Conservation (phyloP, 2,888 invertebrate genomes). For the Aphidius colemani region DNA sequence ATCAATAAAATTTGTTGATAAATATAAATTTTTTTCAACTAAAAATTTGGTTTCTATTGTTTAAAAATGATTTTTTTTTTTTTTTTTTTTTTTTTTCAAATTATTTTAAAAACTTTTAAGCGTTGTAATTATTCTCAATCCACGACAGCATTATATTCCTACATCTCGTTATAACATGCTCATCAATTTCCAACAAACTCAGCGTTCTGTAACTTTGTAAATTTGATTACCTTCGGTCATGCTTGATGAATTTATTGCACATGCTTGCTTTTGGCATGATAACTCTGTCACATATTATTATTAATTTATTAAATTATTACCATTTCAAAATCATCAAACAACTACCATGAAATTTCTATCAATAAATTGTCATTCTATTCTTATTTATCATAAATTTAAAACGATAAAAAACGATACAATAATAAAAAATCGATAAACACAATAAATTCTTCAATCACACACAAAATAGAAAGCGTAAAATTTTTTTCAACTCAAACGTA, state of each 20-base stretch:
- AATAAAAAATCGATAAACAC: not conserved
- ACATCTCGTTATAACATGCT: constrained; percentile 45
- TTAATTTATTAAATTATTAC: not conserved
- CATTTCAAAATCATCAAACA: no score
- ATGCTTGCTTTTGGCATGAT: constrained; percentile 15
- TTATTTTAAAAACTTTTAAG: constrained; percentile 2
- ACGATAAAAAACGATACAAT: not conserved
- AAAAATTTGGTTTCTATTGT: not conserved
- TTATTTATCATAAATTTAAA: not conserved
- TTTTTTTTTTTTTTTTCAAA: not conserved
- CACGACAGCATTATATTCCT: constrained; percentile 37
- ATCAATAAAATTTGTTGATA: not conserved
- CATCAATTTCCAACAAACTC: constrained; percentile 41
- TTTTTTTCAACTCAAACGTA: not conserved
- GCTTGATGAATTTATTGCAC: constrained; percentile 32
- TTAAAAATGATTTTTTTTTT: not conserved
- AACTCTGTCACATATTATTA: constrained; percentile 2
- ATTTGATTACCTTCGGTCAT: constrained; percentile 40
- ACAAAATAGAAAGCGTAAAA: no score
- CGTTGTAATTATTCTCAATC: constrained; percentile 33
- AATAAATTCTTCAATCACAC: not conserved
- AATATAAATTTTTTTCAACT: not conserved
- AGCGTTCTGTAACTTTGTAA: constrained; percentile 38
- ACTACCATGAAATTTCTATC: not conserved
- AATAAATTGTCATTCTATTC: not conserved